Base-by-base conservation (phyloP, 2,113 vertebrate genomes). In the Cyanoderma ruficeps region DNA sequence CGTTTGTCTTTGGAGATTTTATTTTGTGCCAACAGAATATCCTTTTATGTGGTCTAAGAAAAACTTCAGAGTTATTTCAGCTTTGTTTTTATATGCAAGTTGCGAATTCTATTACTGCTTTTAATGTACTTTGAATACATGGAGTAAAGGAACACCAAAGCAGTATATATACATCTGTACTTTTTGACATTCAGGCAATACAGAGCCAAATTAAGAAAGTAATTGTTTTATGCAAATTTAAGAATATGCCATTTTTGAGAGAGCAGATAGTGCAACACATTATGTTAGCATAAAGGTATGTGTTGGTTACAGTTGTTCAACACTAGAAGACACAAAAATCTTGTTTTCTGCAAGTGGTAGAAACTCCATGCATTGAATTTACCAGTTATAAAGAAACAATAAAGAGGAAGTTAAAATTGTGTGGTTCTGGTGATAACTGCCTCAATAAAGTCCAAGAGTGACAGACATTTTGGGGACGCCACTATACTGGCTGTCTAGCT, bases 101-200 rank as follows among this genome's bases (percentile, higher is more conserved):
- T 96, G 52, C 86, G 87, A 96, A 84, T 91, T 94, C 52, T 94
- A 33, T 76, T 74, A 76, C 42, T 33, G 91, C 52, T 61, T 89
- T 94, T 83, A 87, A 72, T 68, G 80, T 15, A 25, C 44, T 82
- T 89, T 46, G 57, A 55, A 41, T 82, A 49, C 5, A 12, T 13
- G 20, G 21, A 64, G 35, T 67, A 82, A 83, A 94, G 67, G 84
- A 89, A 87, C 71, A 30, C 19, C 39, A 53, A 57, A 81, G 31
- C 60, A 63, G 13, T 74, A 10, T 37, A 24, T 4, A 10, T 86
- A 24, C 7, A 31, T 90, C 77, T 52, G 42, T 59, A 11, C 46
- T 63, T 57, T 28, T 50, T 67, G 64, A 74, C 2, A 0, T 71
- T 53, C 42, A 59, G 42, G 41, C 46, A 82, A 50, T 31, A 61